Evolutionary conservation across 2,113 vertebrate genomes (phyloP), one percentile per base, ranked within the genome.

Genomic region (Mus musculus): DNA sequence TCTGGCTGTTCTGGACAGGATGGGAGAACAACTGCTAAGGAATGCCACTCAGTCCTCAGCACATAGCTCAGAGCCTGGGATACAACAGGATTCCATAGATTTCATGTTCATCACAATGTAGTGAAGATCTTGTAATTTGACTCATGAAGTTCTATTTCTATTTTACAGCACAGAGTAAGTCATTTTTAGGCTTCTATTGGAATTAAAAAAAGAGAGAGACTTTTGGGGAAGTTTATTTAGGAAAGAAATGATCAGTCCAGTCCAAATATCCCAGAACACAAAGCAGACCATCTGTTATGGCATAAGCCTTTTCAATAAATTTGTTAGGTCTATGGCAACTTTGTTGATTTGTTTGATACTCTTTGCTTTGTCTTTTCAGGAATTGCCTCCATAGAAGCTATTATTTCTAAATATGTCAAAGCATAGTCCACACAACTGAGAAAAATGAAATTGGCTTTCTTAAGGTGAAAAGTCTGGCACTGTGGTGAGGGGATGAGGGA

Each of bases 201-300:
- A 52, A 89, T 67, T 3, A 14, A 92, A 7, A 78, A 7, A 78
- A 87, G 80, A 26, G 76, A 3, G 1, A 39, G 61, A 17, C 16
- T 46, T 13, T 76, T 73, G 24, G 2, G 30, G 11, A 69, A 93
- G 42, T 59, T 56, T 81, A 81, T 86, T 84, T 52, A 69, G 67
- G 4, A n/a, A 49, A 22, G 3, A 88, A 59, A 30, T 72, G 9
- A n/a, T 17, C 5, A 89, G 36, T 81, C 39, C 33, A n/a, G 22
- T 93, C 26, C 7, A 24, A 69, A 39, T 78, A 63, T 95, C 56
- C 46, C 85, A 56, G 61, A 67, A 95, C 54, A n/a, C 12, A 92
- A 93, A 84, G 16, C 5, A 76, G 46, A 73, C 10, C 13, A 30
- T 30, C 77, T 59, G 3, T 78, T n/a, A 87, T 6, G 16, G n/a